phyloP scores from a whole-genome alignment of 2,797 vertebrate species.

The Eulemur rubriventer region DNA sequence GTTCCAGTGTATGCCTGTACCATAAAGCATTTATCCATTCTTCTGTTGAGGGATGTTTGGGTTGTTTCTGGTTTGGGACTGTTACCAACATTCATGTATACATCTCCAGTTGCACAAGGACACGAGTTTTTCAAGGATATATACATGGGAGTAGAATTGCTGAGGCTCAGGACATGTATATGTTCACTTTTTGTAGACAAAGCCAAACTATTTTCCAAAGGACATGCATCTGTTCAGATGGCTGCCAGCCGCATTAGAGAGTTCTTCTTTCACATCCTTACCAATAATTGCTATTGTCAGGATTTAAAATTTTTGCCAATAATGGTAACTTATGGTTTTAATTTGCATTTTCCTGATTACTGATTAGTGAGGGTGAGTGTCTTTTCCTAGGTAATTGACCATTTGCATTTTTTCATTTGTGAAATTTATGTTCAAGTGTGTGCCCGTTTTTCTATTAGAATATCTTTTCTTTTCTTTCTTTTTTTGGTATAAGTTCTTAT shows the following conservation, averaged over 20 bases:
- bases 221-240: neutral
- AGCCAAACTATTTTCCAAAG: neutral
- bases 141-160: neutral
- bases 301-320: neutral
- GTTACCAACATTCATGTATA: neutral
- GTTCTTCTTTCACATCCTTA: neutral
- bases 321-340: slow-evolving; percentile 1
- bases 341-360: neutral
- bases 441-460: neutral
- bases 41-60: neutral
- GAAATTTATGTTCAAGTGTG: neutral
- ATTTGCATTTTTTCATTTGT: neutral
- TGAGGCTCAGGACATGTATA: neutral
- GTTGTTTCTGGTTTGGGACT: neutral
- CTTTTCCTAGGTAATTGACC: neutral
- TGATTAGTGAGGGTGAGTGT: neutral
- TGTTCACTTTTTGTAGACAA: neutral
- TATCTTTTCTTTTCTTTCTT: neutral
- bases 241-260: neutral
- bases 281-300: neutral
- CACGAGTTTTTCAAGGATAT: neutral
- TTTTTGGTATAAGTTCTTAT: neutral
- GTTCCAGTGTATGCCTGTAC: neutral
- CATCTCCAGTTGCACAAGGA: neutral
- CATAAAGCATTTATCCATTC: neutral